phyloP scores from a whole-genome alignment of 2,797 vertebrate genomes.

The Rhabdomys pumilio region DNA sequence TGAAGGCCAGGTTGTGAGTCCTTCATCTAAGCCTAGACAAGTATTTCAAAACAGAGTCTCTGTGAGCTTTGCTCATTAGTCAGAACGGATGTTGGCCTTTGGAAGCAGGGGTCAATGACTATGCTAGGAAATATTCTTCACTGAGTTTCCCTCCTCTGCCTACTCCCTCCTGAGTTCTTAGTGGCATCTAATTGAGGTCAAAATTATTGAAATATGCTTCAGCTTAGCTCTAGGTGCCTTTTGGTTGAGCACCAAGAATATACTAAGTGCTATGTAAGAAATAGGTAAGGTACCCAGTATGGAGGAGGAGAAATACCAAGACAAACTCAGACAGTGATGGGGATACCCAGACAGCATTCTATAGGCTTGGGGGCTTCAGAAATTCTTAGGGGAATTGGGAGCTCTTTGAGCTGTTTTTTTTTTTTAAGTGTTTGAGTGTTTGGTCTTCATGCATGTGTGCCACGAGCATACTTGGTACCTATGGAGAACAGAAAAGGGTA shows the following conservation, averaged over 20 bases:
- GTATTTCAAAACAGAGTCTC: neutral
- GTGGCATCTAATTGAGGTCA: neutral
- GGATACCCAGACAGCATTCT: neutral
- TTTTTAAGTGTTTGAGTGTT: neutral
- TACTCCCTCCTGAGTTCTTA: neutral
- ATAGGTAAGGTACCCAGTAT: neutral
- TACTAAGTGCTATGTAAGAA: neutral
- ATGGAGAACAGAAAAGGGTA: neutral
- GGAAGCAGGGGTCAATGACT: neutral
- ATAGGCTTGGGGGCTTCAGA: neutral
- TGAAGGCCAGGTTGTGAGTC: neutral
- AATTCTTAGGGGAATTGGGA: neutral
- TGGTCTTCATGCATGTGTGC: neutral
- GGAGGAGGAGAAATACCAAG: neutral
- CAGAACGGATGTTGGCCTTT: neutral
- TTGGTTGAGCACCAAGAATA: conserved; percentile 15
- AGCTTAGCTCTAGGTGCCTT: neutral
- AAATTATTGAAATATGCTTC: conserved; percentile 44
- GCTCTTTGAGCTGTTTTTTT: neutral
- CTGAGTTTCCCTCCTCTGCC: neutral
- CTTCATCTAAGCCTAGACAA: neutral
- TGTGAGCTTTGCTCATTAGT: neutral
- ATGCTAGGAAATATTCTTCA: neutral
- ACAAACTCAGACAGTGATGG: neutral
- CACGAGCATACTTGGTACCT: neutral